Evolutionary conservation across 2,797 vertebrate genomes (phyloP).

Genomic region (Limosa lapponica): DNA sequence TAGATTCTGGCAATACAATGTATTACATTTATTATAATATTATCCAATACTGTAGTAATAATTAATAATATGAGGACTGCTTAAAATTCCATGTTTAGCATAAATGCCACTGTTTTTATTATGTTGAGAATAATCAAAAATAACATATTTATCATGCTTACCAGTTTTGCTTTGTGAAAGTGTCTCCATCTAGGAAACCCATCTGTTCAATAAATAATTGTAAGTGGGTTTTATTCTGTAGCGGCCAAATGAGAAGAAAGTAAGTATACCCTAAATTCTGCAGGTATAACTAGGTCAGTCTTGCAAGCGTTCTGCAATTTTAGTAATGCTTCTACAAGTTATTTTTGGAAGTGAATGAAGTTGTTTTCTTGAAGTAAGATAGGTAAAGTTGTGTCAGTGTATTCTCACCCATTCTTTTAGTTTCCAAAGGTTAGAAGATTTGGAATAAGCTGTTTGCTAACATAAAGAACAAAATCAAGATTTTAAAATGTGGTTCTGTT

Average conservation of each 20-base stretch:
- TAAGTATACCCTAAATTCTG: background rate
- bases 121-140: background rate
- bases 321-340: background rate
- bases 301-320: background rate
- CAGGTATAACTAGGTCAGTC: background rate
- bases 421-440: background rate
- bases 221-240: background rate
- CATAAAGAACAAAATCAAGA: background rate
- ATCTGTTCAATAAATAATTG: background rate
- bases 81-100: background rate
- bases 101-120: background rate
- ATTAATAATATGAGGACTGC: background rate
- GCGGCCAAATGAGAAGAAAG: background rate
- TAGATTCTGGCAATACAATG: background rate
- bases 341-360: background rate
- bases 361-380: background rate
- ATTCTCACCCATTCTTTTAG: background rate
- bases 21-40: background rate
- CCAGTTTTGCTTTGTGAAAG: background rate
- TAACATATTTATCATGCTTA: background rate
- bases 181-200: background rate
- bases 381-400: background rate
- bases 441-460: background rate
- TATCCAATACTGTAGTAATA: background rate
- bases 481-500: slow-evolving; percentile 57